Base-by-base conservation (phyloP, 2,888 invertebrate species). In the Periphyllus acericola region DNA sequence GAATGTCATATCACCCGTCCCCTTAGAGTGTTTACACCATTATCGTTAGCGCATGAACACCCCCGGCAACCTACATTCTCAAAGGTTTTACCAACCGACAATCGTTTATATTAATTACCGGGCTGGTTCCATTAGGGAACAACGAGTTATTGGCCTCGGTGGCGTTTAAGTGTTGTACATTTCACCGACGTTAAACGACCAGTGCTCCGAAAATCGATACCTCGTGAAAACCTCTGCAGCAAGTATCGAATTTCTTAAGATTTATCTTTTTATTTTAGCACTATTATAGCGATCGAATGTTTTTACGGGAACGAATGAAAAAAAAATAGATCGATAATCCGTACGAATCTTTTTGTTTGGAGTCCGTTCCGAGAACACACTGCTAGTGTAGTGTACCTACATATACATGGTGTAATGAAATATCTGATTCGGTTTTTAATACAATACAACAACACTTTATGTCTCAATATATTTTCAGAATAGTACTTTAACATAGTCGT, bases 91-190 rank as follows among this genome's bases (percentile, higher is more conserved):
- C 71, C 55, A 9, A 55, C 72, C 86, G 60, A 80, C 86, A 72
- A 86, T 86, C 80, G 86, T 86, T 86, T 80, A 80, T 86, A 86
- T 86, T 80, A 86, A 86, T 86, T 86, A 86, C 80, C 52, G 79
- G 72, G 60, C 52, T 32, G 85, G 52, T 72, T 55, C 52, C 84
- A 78, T 85, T 85, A 85, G n/a, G 60, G 66, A 68, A 76, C 36
- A 74, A 83, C 68, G 82, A 71, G 52, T 72, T 52, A 83, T 52
- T 46, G 82, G 32, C 82, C 34, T 71, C 52, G 14, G 32, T 34
- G 74, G 55, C 81, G 66, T 66, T 66, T 40, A 66, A 60, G 80
- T 81, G 36, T 81, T 40, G 80, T 68, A 68, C 29, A 25, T 71
- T 40, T 71, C 46, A 21, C 68, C 40, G 25, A 46, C 36, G 46